A percentile compares a stretch with the other conserved stretches of the same genome.
Conservation (phyloP, 2,888 invertebrate genomes). For the Ectropis crepuscularia region DNA sequence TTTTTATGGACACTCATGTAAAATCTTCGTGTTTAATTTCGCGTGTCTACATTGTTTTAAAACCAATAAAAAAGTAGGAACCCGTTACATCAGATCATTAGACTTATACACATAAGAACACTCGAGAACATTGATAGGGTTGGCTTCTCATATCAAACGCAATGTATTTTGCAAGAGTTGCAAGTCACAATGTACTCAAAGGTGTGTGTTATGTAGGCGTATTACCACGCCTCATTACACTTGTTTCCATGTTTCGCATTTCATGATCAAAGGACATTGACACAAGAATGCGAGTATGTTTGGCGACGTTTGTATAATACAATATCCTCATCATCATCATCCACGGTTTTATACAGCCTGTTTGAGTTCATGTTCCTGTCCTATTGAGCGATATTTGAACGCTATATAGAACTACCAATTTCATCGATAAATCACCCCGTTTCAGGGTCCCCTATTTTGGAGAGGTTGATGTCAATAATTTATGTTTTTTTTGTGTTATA, state of each 20-base stretch:
- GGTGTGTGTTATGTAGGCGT: conserved; percentile 28
- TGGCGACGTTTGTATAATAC: background rate
- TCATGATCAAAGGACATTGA: conserved; percentile 4
- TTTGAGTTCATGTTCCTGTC: too few species aligned
- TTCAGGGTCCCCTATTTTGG: too few species aligned
- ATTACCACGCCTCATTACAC: conserved; percentile 36
- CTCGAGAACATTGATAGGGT: conserved; percentile 21
- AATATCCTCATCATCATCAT: too few species aligned
- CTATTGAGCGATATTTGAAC: too few species aligned
- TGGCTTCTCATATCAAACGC: conserved; percentile 16
- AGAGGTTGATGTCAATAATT: too few species aligned
- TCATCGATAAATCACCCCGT: too few species aligned
- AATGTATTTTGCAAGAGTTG: conserved; percentile 16
- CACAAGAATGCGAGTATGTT: background rate
- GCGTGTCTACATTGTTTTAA: conserved; percentile 6
- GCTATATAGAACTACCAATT: too few species aligned
- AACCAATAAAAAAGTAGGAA: background rate
- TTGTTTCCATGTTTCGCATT: conserved; percentile 42
- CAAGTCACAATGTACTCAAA: conserved; percentile 25
- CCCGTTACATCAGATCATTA: conserved; percentile 12
- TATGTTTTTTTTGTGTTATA: too few species aligned
- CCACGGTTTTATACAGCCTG: too few species aligned
- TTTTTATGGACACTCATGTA: too few species aligned
- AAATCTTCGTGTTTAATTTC: too few species aligned
- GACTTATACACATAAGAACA: conserved; percentile 5